These are phyloP conservation scores for Ichneumon xanthorius DNA, from an alignment of 2,888 invertebrate species.

Conservation along the genomic window DNA sequence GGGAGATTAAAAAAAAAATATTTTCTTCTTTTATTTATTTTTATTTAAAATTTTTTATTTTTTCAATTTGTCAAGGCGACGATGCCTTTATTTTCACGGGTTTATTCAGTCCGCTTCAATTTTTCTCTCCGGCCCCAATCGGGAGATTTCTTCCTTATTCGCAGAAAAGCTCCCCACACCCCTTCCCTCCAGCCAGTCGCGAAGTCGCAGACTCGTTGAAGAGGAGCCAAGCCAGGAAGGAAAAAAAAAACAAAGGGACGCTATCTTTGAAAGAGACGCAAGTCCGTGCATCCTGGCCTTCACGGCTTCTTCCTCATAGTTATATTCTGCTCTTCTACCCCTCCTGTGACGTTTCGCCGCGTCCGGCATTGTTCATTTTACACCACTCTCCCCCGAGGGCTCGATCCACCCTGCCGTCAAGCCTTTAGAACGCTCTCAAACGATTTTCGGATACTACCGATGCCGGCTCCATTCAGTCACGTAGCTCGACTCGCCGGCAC, in stretches of 20 bases:
- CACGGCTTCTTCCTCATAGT: slow-evolving; percentile 9
- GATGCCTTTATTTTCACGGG: background rate
- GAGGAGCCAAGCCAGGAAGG: slow-evolving; percentile 33
- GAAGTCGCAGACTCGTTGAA: background rate
- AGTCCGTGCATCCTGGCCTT: slow-evolving; percentile 13
- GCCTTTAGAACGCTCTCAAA: slow-evolving; percentile 80
- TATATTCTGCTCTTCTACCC: slow-evolving; percentile 21
- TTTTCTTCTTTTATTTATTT: background rate
- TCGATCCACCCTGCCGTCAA: slow-evolving; percentile 76
- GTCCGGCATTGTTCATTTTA: slow-evolving; percentile 77
- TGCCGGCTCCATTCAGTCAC: slow-evolving; percentile 77
- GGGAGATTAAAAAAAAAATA: background rate
- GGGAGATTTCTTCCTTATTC: slow-evolving; percentile 32
- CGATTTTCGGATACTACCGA: slow-evolving; percentile 82
- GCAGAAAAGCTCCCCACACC: slow-evolving; percentile 4
- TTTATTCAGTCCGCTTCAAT: slow-evolving; percentile 15
- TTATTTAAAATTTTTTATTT: background rate
- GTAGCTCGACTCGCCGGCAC: slow-evolving; percentile 57
- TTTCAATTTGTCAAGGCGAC: background rate
- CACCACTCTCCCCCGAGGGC: slow-evolving; percentile 73
- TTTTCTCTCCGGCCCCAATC: slow-evolving; percentile 20
- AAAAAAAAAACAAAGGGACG: slow-evolving; percentile 77
- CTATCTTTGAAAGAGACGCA: slow-evolving; percentile 73
- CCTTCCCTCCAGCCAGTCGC: background rate
- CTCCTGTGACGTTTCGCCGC: slow-evolving; percentile 10